Percentiles rank a stretch among this genome's conserved stretches.
phyloP scores from a whole-genome alignment of 2,113 vertebrate genomes.

The Taxidea taxus region DNA sequence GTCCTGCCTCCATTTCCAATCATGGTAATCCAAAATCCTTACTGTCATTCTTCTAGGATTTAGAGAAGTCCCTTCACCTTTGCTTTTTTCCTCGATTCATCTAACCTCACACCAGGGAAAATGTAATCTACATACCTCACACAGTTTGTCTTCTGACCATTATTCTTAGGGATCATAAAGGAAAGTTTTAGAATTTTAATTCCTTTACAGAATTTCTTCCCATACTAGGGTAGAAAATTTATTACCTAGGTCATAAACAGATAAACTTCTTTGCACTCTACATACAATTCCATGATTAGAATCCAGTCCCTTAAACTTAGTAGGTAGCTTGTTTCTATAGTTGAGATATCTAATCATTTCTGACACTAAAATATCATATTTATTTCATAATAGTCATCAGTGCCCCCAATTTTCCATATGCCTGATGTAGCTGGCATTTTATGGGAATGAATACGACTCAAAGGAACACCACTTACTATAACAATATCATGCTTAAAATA shows the following conservation, averaged over 20 bases:
- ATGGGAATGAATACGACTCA: not conserved
- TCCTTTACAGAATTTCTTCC: not conserved
- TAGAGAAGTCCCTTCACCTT: not conserved
- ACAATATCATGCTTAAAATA: not conserved
- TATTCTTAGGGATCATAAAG: not conserved
- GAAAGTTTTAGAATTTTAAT: not conserved
- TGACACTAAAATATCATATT: not conserved
- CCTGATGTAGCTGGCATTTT: not conserved
- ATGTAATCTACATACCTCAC: not conserved
- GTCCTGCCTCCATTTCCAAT: rapidly evolving
- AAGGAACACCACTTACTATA: not conserved
- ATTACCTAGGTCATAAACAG: not conserved
- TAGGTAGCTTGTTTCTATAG: not conserved
- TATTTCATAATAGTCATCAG: not conserved
- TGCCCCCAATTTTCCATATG: not conserved
- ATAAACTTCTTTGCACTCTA: not conserved
- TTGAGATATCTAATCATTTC: not conserved
- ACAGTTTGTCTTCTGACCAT: not conserved
- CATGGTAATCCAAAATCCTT: not conserved
- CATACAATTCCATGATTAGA: not conserved
- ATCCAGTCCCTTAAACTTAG: rapidly evolving
- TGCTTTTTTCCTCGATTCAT: not conserved
- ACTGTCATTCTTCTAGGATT: not conserved
- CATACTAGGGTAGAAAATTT: not conserved
- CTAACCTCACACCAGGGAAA: not conserved